Evolutionary conservation across 1,140 invertebrate species (phyloP).

Genomic region (Ceratoteleas bidentatus): DNA sequence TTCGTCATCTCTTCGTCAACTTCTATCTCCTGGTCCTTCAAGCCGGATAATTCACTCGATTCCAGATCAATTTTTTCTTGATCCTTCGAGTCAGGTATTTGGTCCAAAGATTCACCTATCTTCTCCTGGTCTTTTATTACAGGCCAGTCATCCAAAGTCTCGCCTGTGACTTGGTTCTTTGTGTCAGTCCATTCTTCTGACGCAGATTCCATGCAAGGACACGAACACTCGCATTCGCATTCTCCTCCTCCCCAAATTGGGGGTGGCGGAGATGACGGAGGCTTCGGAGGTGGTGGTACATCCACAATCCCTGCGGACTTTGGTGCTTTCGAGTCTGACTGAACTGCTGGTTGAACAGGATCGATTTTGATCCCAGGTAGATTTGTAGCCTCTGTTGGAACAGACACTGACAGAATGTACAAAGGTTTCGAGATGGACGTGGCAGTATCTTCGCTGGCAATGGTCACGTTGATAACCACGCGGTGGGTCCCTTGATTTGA

Average conservation of each 20-base stretch:
- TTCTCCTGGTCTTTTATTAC: too few species aligned
- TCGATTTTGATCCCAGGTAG: constrained; percentile 83
- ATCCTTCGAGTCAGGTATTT: too few species aligned
- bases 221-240: constrained; percentile 88
- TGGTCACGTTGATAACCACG: constrained; percentile 88
- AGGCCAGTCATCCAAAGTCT: constrained; percentile 19
- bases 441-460: constrained; percentile 83
- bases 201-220: constrained; percentile 83
- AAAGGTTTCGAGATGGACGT: constrained; percentile 83
- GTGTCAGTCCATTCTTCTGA: constrained; percentile 76
- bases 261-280: constrained; percentile 72
- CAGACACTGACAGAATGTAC: constrained; percentile 87
- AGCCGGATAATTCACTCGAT: too few species aligned
- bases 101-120: too few species aligned
- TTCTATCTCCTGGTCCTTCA: too few species aligned
- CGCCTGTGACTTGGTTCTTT: constrained; percentile 12
- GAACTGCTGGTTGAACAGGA: constrained; percentile 74
- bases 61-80: too few species aligned
- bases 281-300: constrained; percentile 70
- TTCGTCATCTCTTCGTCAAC: too few species aligned
- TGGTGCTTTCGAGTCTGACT: constrained; percentile 19
- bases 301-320: constrained; percentile 38
- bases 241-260: constrained; percentile 83
- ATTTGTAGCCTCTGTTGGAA: constrained; percentile 84
- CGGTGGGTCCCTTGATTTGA: constrained; percentile 30